Evolutionary conservation across 1,140 invertebrate genomes (phyloP), one percentile per base, ranked within the genome.

Genomic region (Drosophila pruinosa): DNA sequence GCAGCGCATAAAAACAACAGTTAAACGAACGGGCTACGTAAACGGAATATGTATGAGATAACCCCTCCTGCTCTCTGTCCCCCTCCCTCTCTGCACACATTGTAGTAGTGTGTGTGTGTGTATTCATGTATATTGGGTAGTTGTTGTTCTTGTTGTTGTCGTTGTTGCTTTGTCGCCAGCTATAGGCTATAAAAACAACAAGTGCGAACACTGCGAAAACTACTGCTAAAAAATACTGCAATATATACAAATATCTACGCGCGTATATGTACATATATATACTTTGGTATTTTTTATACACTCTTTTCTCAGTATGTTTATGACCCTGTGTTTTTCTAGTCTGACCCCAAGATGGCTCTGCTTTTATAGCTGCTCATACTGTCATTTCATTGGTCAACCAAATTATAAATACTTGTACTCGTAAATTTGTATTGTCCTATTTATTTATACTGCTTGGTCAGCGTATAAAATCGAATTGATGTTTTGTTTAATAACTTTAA

Each of bases 1-100:
- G 89, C 89, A 90, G 85, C 89, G 85, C 89, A 90, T 90, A 90
- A 90, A 90, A 90, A 90, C 89, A 90, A 90, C 89, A 90, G 89
- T 90, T 90, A 90, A 90, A 74, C 81, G 83, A 88, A 89, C 83
- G 78, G 89, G 81, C 75, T 90, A 86, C 89, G 83, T 89, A 89
- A 75, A 79, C 81, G 70, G 89, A 89, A 90, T 86, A 90, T 82
- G 75, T 77, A 88, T 88, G 82, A 88, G 82, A 81, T 78, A 76
- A 59, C 65, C 54, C 21, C 21, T 24, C 26, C n/a, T 38, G 15
- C 19, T 43, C 19, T 14, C 17, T 4, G 0, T 10, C 24, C n/a
- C 7, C 4, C 12, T 24, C 3, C 4, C 15, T 19, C 12, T 50
- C 34, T 26, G 3, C 17, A 28, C 45, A 45, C 10, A 45, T 31